Evolutionary conservation across 2,797 vertebrate genomes (phyloP).

Genomic region (Huso huso): DNA sequence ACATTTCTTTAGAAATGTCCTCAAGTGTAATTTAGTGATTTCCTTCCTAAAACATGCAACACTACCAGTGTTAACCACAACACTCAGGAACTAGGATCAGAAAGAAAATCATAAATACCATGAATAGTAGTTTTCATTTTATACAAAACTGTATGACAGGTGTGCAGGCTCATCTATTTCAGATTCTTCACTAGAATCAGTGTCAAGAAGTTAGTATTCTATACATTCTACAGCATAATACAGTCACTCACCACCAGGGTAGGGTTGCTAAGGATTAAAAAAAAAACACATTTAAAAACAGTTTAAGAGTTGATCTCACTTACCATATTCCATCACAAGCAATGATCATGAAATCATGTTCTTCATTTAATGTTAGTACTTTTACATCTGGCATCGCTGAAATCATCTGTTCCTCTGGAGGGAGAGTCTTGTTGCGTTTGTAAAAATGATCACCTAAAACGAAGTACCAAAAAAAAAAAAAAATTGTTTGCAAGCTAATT

Average conservation of each 20-base stretch:
- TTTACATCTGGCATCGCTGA: conserved; percentile 92
- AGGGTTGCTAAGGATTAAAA: neutral
- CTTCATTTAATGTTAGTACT: conserved; percentile 83
- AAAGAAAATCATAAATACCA: too few relatives aligned
- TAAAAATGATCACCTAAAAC: conserved; percentile 92
- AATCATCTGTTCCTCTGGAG: conserved; percentile 96
- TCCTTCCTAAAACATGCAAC: too few relatives aligned
- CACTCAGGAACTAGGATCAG: too few relatives aligned
- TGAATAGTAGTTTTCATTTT: too few relatives aligned
- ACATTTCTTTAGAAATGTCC: too few relatives aligned
- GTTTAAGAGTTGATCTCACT: conserved; percentile 26
- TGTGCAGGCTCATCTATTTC: too few relatives aligned
- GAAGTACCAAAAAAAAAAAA: conserved; percentile 11
- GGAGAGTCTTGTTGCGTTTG: conserved; percentile 87
- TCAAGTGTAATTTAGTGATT: too few relatives aligned
- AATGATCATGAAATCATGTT: conserved; percentile 97
- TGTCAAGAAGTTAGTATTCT: neutral
- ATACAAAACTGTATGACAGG: too few relatives aligned
- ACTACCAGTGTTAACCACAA: too few relatives aligned
- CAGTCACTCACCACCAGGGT: neutral
- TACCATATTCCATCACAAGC: conserved; percentile 97
- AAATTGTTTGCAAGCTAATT: too few relatives aligned
- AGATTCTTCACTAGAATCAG: too few relatives aligned
- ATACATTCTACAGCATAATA: neutral
- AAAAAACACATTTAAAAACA: neutral